phyloP scores from a whole-genome alignment of 2,797 vertebrate species.

The Rhincodon typus region DNA sequence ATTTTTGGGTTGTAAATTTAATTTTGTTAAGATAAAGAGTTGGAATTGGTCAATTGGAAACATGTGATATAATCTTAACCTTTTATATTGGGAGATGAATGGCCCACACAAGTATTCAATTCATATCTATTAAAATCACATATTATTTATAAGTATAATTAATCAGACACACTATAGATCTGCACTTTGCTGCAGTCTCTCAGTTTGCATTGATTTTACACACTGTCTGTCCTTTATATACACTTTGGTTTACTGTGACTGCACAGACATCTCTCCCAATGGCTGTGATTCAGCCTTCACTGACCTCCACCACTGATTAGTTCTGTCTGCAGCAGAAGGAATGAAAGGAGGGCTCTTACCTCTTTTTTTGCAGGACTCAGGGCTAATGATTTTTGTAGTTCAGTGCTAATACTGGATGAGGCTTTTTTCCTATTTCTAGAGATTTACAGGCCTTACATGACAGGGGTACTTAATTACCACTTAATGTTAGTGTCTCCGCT shows the following conservation, averaged over 20 bases:
- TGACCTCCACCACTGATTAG: constrained; percentile 28
- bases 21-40: neutral
- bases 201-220: constrained; percentile 1
- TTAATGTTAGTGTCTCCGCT: neutral
- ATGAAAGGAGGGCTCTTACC: neutral
- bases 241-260: neutral
- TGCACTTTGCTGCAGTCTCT: constrained; percentile 15
- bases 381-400: neutral
- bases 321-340: neutral
- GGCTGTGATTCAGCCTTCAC: constrained; percentile 2
- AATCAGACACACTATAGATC: neutral
- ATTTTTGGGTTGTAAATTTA: neutral
- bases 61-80: neutral
- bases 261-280: neutral
- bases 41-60: neutral
- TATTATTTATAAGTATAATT: neutral
- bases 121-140: neutral
- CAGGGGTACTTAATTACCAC: neutral
- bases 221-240: neutral
- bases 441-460: neutral
- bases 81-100: neutral
- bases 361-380: neutral
- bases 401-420: neutral
- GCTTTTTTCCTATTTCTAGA: constrained; percentile 9
- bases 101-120: neutral